phyloP scores from a whole-genome alignment of 2,888 invertebrate species.

The Automeris io region DNA sequence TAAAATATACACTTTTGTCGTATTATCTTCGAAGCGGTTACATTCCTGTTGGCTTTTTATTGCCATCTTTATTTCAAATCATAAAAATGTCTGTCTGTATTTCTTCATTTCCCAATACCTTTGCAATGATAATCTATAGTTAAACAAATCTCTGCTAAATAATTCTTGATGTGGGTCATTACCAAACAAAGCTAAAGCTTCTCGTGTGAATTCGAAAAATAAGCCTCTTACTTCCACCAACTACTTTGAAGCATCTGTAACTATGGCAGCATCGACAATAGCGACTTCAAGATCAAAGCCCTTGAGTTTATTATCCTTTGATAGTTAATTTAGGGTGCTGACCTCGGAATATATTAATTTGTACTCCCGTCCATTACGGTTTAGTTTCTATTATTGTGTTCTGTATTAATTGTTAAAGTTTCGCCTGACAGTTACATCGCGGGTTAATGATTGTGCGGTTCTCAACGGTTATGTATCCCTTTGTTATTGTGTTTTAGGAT shows the following conservation, averaged over 20 bases:
- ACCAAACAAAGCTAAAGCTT: too few species aligned
- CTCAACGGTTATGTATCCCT: conserved; percentile 55
- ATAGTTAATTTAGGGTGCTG: conserved; percentile 37
- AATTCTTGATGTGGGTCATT: too few species aligned
- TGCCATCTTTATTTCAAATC: too few species aligned
- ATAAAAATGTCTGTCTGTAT: too few species aligned
- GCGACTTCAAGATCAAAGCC: neutral
- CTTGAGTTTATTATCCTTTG: conserved; percentile 14
- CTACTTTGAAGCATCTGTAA: neutral
- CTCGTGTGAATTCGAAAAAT: too few species aligned
- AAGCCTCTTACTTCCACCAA: too few species aligned
- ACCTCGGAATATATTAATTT: conserved; percentile 73
- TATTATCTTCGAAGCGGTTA: too few species aligned
- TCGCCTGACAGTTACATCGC: conserved; percentile 54
- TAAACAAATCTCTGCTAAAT: too few species aligned
- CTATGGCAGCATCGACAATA: neutral
- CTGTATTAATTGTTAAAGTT: conserved; percentile 66
- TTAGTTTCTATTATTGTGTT: conserved; percentile 67
- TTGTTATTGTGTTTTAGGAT: conserved; percentile 53
- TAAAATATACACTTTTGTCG: too few species aligned
- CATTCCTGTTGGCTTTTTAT: too few species aligned
- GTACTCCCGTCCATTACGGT: conserved; percentile 55
- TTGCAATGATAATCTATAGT: too few species aligned
- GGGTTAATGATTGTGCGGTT: conserved; percentile 58
- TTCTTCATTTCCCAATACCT: too few species aligned